Evolutionary conservation across 53 echinoderm and acorn worm genomes (phyloP).

Genomic region (Hippasteria phrygiana): DNA sequence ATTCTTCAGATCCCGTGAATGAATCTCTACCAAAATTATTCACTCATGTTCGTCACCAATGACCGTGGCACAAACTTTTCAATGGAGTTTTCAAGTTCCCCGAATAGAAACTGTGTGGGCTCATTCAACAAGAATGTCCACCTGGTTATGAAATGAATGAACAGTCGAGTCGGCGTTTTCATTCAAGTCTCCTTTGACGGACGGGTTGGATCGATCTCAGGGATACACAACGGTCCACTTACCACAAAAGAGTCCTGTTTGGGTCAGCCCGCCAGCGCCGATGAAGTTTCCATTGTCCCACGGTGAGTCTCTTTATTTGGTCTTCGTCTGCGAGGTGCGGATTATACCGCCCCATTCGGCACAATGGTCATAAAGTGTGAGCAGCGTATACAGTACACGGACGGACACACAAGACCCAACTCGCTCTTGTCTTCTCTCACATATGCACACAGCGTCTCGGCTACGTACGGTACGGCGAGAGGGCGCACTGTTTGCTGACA

Average conservation of each 20-base stretch:
- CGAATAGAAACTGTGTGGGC: background rate
- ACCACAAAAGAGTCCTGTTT: conserved; percentile 52
- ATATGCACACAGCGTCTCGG: background rate
- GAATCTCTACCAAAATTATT: background rate
- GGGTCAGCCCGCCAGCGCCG: conserved; percentile 43
- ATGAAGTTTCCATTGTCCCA: conserved; percentile 53
- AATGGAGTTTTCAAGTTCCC: background rate
- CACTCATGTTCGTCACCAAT: background rate
- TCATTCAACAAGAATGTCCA: background rate
- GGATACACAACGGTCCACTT: conserved; percentile 50
- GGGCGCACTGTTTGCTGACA: conserved; percentile 17
- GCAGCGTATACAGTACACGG: background rate
- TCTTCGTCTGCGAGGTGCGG: conserved; percentile 36
- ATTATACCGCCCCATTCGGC: conserved; percentile 25
- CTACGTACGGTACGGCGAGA: background rate
- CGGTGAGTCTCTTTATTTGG: conserved; percentile 58
- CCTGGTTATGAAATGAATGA: conserved; percentile 21
- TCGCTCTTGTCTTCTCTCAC: too few species aligned
- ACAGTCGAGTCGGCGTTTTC: conserved; percentile 4
- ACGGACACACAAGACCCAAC: background rate
- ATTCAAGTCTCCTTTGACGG: conserved; percentile 23
- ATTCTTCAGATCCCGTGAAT: background rate
- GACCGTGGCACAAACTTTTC: background rate
- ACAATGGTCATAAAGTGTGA: conserved; percentile 46
- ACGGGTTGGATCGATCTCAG: conserved; percentile 9